Evolutionary conservation across 2,888 invertebrate genomes (phyloP), one percentile per base, ranked within the genome.

Genomic region (Rhamphomyia laevipes): DNA sequence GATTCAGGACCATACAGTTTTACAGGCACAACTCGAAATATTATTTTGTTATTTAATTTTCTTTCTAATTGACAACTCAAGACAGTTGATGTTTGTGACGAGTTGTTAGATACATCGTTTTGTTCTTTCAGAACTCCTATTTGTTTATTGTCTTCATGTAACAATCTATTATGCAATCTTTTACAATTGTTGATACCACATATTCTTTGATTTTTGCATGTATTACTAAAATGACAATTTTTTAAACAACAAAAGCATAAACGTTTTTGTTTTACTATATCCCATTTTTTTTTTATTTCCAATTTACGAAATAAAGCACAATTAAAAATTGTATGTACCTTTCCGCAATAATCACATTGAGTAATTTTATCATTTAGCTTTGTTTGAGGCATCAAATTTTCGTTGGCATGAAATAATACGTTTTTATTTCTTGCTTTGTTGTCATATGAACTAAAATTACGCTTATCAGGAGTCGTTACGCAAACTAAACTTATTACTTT

Each of bases 21-120:
- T 4, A 52, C 42, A 0, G 54, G 51, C 17, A 55, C 4, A 15
- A 54, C 42, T 33, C 49, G 45, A 27, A 52, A 54, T 3, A 51
- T 44, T 13, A 42, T 42, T 27, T 46, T 47, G 18, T 23, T 31
- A n/a, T n/a, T n/a, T n/a, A n/a, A n/a, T 6, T n/a, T 45, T 17
- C 27, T 3, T 37, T 5, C n/a, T 10, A n/a, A 18, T 16, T 30
- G 30, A 47, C 51, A 49, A 17, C 45, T 48, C 5, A 53, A 44
- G 27, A 48, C 51, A 41, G 50, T 44, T 13, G 16, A 43, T 46
- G 23, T 35, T 10, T 41, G 31, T 41, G 35, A 17, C n/a, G n/a
- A n/a, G n/a, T n/a, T 30, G 21, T n/a, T n/a, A 15, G 15, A 15
- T 27, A 16, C 15, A 12, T 38, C 23, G 45, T 13, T n/a, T 3